phyloP scores from a whole-genome alignment of 1,140 invertebrate genomes.

The Meloidogyne hapla region DNA sequence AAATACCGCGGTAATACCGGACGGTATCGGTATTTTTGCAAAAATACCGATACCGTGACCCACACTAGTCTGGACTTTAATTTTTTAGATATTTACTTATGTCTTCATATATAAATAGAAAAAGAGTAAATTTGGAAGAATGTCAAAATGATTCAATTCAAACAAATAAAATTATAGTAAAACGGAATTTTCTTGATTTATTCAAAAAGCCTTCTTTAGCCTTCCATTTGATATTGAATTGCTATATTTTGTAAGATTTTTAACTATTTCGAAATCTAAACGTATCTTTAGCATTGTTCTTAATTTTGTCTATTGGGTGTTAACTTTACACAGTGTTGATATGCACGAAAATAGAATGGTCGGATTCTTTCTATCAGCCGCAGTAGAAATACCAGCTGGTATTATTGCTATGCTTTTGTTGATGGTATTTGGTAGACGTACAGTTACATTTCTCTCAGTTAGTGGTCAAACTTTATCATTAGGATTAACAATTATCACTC shows the following conservation, averaged over 20 bases:
- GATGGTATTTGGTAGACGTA: slow-evolving; percentile 38
- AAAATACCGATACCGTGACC: background rate
- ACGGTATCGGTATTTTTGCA: too few species aligned
- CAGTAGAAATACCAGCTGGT: slow-evolving; percentile 53
- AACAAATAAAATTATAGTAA: slow-evolving; percentile 8
- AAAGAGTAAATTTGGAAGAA: slow-evolving; percentile 36
- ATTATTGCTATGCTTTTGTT: slow-evolving; percentile 43
- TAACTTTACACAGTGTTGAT: slow-evolving; percentile 48
- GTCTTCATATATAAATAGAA: slow-evolving; percentile 36
- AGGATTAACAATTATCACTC: slow-evolving; percentile 44
- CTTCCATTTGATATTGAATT: slow-evolving; percentile 49
- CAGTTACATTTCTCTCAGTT: slow-evolving; percentile 46
- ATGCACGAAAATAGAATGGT: slow-evolving; percentile 53
- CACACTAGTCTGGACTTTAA: too few species aligned
- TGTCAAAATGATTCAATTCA: slow-evolving; percentile 27
- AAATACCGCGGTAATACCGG: too few species aligned
- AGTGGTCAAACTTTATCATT: slow-evolving; percentile 39
- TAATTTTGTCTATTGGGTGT: slow-evolving; percentile 50
- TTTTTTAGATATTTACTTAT: slow-evolving; percentile 32
- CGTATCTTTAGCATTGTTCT: slow-evolving; percentile 37
- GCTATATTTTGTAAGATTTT: slow-evolving; percentile 51
- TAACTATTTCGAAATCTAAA: too few species aligned
- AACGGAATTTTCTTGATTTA: slow-evolving; percentile 40
- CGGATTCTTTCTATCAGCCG: slow-evolving; percentile 49
- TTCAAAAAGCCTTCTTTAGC: slow-evolving; percentile 36